Conservation (phyloP, 64 coral and sea anemone genomes). For the Trachythela sp. region DNA sequence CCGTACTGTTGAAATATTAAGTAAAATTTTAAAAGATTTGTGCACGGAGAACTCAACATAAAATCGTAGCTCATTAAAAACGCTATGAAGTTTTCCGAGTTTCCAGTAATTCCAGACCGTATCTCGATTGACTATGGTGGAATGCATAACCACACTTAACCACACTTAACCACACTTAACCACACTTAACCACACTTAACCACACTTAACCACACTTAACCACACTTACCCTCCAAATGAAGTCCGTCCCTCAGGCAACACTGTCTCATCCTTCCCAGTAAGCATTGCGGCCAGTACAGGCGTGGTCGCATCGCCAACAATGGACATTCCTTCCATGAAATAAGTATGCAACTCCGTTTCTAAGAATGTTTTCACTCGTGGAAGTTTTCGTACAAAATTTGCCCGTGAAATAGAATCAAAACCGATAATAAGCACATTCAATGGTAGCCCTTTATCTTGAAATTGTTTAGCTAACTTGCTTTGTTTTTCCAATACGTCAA, state of each 20-base stretch:
- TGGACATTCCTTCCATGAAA: slow-evolving; percentile 67
- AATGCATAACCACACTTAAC: too few relatives aligned
- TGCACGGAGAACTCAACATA: too few relatives aligned
- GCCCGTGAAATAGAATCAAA: neutral
- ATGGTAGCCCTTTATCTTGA: neutral
- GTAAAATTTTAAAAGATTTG: too few relatives aligned
- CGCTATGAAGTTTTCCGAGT: too few relatives aligned
- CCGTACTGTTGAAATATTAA: too few relatives aligned
- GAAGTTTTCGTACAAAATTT: slow-evolving; percentile 51
- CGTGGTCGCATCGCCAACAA: slow-evolving; percentile 75
- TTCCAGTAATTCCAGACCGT: too few relatives aligned
- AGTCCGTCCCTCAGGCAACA: slow-evolving; percentile 31
- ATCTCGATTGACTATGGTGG: too few relatives aligned
- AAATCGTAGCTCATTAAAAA: too few relatives aligned
- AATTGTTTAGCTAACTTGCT: neutral
- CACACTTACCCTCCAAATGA: neutral
- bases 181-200: too few relatives aligned
- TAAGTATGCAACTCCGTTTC: slow-evolving; percentile 52
- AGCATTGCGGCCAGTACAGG: slow-evolving; percentile 66
- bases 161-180: too few relatives aligned
- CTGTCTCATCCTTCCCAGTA: slow-evolving; percentile 47
- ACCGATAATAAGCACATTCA: neutral
- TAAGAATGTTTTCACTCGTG: slow-evolving; percentile 51
- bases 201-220: too few relatives aligned
- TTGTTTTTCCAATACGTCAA: slow-evolving; percentile 30